Percentiles rank a stretch among this genome's conserved stretches.
Evolutionary conservation across 2,888 invertebrate species (phyloP).

Genomic region (Vandiemenella viatica): DNA sequence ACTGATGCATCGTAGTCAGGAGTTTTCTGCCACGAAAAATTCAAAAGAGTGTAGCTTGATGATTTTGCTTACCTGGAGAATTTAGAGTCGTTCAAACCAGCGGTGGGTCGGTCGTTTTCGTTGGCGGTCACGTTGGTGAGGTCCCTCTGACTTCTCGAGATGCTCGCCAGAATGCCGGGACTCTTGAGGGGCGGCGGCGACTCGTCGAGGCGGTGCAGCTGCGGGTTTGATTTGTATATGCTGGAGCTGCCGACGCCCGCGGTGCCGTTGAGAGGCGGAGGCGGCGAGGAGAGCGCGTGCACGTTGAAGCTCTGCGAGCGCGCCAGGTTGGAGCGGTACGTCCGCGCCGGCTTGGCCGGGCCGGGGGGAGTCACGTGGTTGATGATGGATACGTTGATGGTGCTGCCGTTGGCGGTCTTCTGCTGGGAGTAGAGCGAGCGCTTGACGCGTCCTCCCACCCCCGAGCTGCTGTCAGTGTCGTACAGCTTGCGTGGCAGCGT

Average conservation of each 20-base stretch:
- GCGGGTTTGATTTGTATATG: constrained; percentile 58
- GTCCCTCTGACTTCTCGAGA: constrained; percentile 69
- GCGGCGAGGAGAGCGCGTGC: constrained; percentile 34
- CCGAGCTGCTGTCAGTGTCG: constrained; percentile 14
- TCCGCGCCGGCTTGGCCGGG: constrained; percentile 63
- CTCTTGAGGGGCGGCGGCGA: constrained; percentile 61
- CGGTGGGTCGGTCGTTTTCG: constrained; percentile 23
- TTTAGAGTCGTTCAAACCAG: no score
- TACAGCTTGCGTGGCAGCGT: constrained; percentile 53
- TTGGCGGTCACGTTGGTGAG: constrained; percentile 40
- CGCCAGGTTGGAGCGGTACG: constrained; percentile 53
- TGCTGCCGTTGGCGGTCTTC: constrained; percentile 10
- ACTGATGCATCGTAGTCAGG: no score
- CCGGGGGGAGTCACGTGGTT: constrained; percentile 32
- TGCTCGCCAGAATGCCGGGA: constrained; percentile 72
- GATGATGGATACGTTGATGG: constrained; percentile 24
- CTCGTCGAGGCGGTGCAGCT: constrained; percentile 53
- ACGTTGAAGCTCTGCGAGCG: constrained; percentile 78
- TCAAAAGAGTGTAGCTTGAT: no score
- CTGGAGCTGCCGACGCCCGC: constrained; percentile 11
- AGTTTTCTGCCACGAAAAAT: no score
- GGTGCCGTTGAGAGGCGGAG: constrained; percentile 24
- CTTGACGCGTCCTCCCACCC: neutral
- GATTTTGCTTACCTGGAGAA: no score
- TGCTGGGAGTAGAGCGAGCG: neutral